Base-by-base conservation (phyloP, 2,797 vertebrate species). In the Siniperca obscura region DNA sequence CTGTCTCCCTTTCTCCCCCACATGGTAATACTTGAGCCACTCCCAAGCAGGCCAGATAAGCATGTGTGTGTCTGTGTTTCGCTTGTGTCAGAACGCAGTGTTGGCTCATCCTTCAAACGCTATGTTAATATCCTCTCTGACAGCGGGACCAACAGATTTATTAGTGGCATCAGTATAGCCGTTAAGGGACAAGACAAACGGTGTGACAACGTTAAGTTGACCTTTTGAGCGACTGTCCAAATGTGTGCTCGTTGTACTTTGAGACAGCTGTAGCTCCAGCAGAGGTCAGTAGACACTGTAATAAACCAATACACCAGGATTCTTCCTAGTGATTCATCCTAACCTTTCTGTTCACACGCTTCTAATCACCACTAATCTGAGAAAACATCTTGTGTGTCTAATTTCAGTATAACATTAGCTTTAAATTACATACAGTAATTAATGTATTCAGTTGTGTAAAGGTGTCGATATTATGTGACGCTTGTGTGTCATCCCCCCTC, bases 391-490 rank as follows among this genome's bases (percentile, higher is more conserved):
- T 87, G 71, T 91, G 83, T 89, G 84, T 93, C 90, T 90, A 78
- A 82, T 90, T 79, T 90, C 61, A 86, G 84, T 93, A 89, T 91
- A 92, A 89, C 92, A 81, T 90, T 94, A 91, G 89, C 84, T 95
- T 95, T 92, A 80, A 92, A 90, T 84, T 82, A 86, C 91, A 86
- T 59, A 60, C 48, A 52, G 65, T 88, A 79, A 81, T 89, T 62
- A 74, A 82, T 81, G 87, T 93, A 81, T 92, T 92, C 64, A 90
- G 91, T 94, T 94, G 90, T 93, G 90, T 92, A 84, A 88, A 65
- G 70, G 30, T 94, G 88, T 91, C 70, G 4, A 85, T 94, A 90
- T 94, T 93, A 70, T 92, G 88, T 93, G 91, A 87, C 89, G 93
- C 79, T 93, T 90, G 84, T 92, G 86, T 94, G 92, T 94, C 80